These are phyloP conservation scores for Apodemia duryi DNA, from an alignment of 2,888 invertebrate species.

Conservation along the genomic window DNA sequence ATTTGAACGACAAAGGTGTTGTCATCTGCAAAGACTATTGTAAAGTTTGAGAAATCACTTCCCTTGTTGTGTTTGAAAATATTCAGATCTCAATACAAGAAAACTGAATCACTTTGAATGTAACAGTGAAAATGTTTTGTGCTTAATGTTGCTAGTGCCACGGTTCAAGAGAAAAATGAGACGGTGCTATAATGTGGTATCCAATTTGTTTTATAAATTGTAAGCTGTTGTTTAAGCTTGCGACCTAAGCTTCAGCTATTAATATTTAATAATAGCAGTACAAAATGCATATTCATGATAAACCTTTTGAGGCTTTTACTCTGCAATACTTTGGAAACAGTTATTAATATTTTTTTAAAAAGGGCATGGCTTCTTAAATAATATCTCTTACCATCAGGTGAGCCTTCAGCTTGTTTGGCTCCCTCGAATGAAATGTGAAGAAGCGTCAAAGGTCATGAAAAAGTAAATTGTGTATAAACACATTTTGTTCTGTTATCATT, in stretches of 20 bases:
- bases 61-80: conserved; percentile 11
- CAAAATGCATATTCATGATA: neutral
- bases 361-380: too few species aligned
- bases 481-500: neutral
- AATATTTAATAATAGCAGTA: neutral
- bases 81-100: conserved; percentile 13
- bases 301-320: neutral
- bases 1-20: conserved; percentile 10
- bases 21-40: conserved; percentile 7
- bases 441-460: neutral
- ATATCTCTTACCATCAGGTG: neutral
- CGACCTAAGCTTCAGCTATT: conserved; percentile 2
- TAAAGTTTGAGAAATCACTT: conserved; percentile 13
- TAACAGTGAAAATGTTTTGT: conserved; percentile 11
- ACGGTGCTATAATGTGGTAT: conserved; percentile 19
- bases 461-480: neutral
- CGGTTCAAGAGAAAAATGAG: neutral
- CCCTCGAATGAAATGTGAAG: neutral
- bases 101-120: conserved; percentile 1
- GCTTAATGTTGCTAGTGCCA: conserved; percentile 20
- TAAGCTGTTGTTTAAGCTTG: neutral
- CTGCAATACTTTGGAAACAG: neutral
- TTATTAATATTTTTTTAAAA: neutral
- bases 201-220: conserved; percentile 10
- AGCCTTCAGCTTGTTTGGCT: neutral